Percentiles rank a stretch among this genome's conserved stretches.
phyloP scores from a whole-genome alignment of 2,797 vertebrate species.

The Synaphobranchus kaupii region DNA sequence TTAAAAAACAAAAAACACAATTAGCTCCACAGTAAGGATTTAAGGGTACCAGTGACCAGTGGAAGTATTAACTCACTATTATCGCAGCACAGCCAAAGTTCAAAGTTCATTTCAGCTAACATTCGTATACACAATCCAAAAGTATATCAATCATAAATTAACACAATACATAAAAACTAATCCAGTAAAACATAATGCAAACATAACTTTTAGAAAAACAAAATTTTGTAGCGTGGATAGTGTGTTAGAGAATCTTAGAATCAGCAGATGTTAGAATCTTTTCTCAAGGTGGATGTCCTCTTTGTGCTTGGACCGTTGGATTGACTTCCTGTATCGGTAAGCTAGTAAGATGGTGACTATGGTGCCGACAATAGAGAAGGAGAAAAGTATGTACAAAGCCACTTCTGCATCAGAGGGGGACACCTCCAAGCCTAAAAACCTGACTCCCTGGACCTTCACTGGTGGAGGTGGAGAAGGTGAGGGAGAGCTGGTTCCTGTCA shows the following conservation, averaged over 20 bases:
- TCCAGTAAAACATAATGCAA: not conserved
- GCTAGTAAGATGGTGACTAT: constrained; percentile 40
- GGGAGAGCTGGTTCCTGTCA: constrained; percentile 51
- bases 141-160: not conserved
- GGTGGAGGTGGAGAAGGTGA: not conserved
- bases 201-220: not conserved
- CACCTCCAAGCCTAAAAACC: constrained; percentile 64
- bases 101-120: not conserved
- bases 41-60: not conserved
- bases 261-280: not conserved
- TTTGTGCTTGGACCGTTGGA: not conserved
- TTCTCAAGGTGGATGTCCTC: constrained; percentile 38
- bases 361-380: constrained; percentile 46
- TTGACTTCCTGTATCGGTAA: constrained; percentile 35
- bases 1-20: not conserved
- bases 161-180: not conserved
- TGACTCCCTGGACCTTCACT: constrained; percentile 33
- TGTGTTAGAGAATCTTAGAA: not conserved
- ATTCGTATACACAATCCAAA: not conserved
- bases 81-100: not conserved
- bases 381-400: constrained; percentile 59
- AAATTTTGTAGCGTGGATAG: not conserved
- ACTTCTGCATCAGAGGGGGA: constrained; percentile 53
- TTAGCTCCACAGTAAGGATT: not conserved
- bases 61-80: not conserved